phyloP scores from a whole-genome alignment of 2,113 vertebrate genomes.

The Myrmophylax atrothorax region DNA sequence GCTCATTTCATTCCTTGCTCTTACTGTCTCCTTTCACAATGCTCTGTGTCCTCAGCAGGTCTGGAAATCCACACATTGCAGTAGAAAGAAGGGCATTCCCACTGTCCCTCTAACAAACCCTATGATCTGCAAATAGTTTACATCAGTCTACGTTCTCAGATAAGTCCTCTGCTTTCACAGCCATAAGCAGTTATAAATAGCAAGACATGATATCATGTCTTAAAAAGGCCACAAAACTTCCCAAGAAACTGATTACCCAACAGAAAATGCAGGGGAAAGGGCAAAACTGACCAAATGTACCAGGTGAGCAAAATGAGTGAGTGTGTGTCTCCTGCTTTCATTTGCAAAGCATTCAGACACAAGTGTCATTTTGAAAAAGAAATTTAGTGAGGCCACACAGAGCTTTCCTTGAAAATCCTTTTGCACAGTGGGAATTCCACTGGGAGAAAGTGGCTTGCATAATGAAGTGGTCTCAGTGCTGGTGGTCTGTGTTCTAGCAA shows the following conservation, averaged over 20 bases:
- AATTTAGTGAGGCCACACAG: not conserved
- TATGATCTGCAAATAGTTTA: not conserved
- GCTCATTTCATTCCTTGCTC: not conserved
- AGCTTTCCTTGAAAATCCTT: not conserved
- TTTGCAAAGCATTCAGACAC: not conserved
- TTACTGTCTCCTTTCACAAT: not conserved
- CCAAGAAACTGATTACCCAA: not conserved
- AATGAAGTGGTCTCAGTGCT: not conserved
- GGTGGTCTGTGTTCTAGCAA: not conserved
- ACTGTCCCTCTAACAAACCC: not conserved
- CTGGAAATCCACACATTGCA: not conserved
- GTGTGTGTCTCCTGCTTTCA: not conserved
- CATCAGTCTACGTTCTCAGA: not conserved
- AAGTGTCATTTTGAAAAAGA: not conserved
- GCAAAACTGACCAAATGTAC: not conserved
- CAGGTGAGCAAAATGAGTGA: not conserved
- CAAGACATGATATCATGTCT: not conserved
- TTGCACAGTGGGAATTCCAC: not conserved
- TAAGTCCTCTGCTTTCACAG: slow-evolving; percentile 34
- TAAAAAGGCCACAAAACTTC: slow-evolving; percentile 14
- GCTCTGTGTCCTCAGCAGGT: not conserved
- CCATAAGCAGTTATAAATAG: not conserved
- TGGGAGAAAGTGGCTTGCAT: not conserved
- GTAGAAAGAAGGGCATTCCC: not conserved
- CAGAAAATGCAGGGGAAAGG: not conserved